These are phyloP conservation scores for Rotaria macrura DNA, from an alignment of 2,888 invertebrate genomes.

Conservation along the genomic window DNA sequence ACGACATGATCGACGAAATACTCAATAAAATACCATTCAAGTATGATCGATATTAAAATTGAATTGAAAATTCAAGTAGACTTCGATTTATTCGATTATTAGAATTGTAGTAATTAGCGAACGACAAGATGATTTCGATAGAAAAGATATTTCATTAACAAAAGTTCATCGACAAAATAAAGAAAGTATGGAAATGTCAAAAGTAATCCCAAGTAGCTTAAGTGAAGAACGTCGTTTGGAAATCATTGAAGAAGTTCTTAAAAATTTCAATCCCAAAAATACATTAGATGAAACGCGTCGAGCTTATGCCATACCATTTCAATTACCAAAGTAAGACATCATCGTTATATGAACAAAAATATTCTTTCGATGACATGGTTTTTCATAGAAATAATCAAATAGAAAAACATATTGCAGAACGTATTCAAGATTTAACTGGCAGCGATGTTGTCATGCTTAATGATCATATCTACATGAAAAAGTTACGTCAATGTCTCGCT, in stretches of 20 bases:
- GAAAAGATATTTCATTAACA: too few relatives aligned
- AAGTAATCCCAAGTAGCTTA: background rate
- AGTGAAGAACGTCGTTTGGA: background rate
- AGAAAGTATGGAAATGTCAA: background rate
- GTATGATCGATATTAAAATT: background rate
- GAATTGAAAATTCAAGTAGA: too few relatives aligned
- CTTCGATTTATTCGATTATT: background rate
- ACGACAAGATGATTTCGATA: background rate
- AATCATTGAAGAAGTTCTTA: background rate
- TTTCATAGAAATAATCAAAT: background rate
- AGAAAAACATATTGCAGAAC: background rate
- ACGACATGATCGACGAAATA: background rate
- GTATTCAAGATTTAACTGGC: background rate
- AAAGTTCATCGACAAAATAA: background rate
- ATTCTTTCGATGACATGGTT: too few relatives aligned
- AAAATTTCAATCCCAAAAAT: background rate
- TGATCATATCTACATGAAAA: slow-evolving; percentile 5
- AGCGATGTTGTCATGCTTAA: background rate
- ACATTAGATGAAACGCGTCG: background rate
- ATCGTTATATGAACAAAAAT: too few relatives aligned
- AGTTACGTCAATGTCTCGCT: background rate
- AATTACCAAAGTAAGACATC: background rate
- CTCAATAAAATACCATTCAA: slow-evolving; percentile 8
- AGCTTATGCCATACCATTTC: background rate
- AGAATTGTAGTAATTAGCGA: background rate